Conservation (phyloP, 2,888 invertebrate genomes). For the Drosophila maculinotata region DNA sequence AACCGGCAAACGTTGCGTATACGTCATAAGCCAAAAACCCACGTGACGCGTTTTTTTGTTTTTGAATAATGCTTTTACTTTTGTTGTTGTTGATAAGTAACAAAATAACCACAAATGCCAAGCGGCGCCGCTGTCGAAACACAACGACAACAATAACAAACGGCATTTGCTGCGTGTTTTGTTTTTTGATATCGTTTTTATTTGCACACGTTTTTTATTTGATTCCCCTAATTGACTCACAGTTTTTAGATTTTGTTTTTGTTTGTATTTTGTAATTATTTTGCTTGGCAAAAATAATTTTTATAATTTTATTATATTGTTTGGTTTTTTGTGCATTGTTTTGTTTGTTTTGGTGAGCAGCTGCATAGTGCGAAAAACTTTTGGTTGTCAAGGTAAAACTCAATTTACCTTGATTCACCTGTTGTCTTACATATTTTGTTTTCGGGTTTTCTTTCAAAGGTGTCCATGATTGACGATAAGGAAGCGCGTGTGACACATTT, state of each 20-base stretch:
- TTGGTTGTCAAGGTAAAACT: constrained; percentile 51
- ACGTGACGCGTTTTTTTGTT: constrained; percentile 16
- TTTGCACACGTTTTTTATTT: constrained; percentile 38
- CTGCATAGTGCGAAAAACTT: constrained; percentile 41
- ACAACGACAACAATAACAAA: constrained; percentile 12
- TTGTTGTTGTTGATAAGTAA: constrained; percentile 22
- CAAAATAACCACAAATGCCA: constrained; percentile 26
- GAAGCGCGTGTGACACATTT: constrained; percentile 32
- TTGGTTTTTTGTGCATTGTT: constrained; percentile 2
- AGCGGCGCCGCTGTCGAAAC: constrained; percentile 6
- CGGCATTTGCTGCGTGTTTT: constrained; percentile 31
- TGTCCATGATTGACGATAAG: constrained; percentile 27
- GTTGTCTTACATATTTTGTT: constrained; percentile 4
- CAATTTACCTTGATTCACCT: constrained; percentile 42
- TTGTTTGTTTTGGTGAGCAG: constrained; percentile 33
- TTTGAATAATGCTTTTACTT: neutral
- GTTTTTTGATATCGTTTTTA: constrained; percentile 19
- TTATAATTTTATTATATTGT: constrained; percentile 25
- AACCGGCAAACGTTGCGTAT: constrained; percentile 38
- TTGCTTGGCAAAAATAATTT: constrained; percentile 41
- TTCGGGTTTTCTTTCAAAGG: neutral
- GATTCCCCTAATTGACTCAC: constrained; percentile 45
- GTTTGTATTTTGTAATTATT: constrained; percentile 45
- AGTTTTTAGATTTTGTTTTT: constrained; percentile 15
- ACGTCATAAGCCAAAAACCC: constrained; percentile 45